Evolutionary conservation across 1,140 invertebrate genomes (phyloP).

Genomic region (Neodiprion fabricii): DNA sequence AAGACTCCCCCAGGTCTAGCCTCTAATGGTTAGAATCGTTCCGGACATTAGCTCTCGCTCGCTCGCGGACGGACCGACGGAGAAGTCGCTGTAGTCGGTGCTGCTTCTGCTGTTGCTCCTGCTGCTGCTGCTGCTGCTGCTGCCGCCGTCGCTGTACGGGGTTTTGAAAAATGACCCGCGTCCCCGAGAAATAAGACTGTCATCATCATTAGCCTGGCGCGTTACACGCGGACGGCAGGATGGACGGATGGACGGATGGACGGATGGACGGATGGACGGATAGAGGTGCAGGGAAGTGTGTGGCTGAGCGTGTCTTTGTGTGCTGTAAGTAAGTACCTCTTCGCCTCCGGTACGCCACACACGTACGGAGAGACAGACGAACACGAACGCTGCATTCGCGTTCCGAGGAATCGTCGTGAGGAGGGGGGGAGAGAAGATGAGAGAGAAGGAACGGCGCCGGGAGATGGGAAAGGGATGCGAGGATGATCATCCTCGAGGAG

Average conservation of each 20-base stretch:
- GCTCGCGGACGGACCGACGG: background rate
- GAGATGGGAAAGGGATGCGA: background rate
- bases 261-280: background rate
- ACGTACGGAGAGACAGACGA: background rate
- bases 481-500: background rate
- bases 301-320: too few species aligned
- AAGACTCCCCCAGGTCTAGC: conserved; percentile 2
- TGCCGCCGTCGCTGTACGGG: background rate
- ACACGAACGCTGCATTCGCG: background rate
- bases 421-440: too few species aligned
- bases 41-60: background rate
- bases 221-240: background rate
- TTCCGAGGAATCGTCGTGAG: background rate
- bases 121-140: too few species aligned
- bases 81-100: background rate
- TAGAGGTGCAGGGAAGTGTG: background rate
- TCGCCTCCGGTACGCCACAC: too few species aligned
- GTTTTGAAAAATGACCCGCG: conserved; percentile 3
- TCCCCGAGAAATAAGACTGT: conserved; percentile 7
- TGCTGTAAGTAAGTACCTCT: background rate
- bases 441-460: too few species aligned
- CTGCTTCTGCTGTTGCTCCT: background rate
- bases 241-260: too few species aligned
- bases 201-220: conserved; percentile 1
- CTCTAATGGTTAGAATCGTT: conserved; percentile 7